A percentile compares a stretch with the other conserved stretches of the same genome.
Conservation (phyloP, 2,888 invertebrate genomes). For the Alloplasta piceator region DNA sequence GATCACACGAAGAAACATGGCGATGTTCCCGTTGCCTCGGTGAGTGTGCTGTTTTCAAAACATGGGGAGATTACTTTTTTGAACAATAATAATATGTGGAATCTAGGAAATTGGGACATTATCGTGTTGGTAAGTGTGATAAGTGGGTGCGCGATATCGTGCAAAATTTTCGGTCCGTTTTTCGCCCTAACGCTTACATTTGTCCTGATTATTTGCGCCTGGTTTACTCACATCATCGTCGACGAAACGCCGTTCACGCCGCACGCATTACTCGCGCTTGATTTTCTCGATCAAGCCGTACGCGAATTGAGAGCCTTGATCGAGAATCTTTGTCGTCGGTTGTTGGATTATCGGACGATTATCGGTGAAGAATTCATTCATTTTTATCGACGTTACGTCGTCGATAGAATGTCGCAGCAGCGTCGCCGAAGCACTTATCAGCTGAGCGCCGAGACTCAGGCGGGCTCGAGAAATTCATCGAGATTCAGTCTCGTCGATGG, state of each 20-base stretch:
- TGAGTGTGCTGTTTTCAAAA: conserved; percentile 79
- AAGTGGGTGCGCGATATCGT: conserved; percentile 76
- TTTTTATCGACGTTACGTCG: conserved; percentile 62
- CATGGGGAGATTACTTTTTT: conserved; percentile 80
- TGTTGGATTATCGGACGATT: not conserved
- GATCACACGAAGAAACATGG: conserved; percentile 51
- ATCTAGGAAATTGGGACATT: conserved; percentile 78
- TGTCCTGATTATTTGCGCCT: conserved; percentile 76
- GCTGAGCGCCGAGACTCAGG: conserved; percentile 72
- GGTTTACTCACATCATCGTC: conserved; percentile 71
- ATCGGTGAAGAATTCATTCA: conserved; percentile 23
- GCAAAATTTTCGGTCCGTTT: conserved; percentile 78
- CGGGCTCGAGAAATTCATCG: conserved; percentile 59
- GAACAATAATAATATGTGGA: conserved; percentile 80
- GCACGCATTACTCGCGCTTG: conserved; percentile 71
- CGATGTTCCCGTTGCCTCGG: conserved; percentile 72
- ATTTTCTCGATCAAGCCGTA: conserved; percentile 66
- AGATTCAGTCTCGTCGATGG: conserved; percentile 66
- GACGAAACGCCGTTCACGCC: conserved; percentile 79
- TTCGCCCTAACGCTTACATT: conserved; percentile 74
- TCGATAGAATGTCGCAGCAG: conserved; percentile 71
- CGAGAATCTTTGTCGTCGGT: conserved; percentile 18
- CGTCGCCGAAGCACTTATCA: conserved; percentile 72
- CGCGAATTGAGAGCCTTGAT: conserved; percentile 62
- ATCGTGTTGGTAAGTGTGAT: conserved; percentile 77